A percentile compares a stretch with the other conserved stretches of the same genome.
Conservation (phyloP, 1,140 invertebrate genomes). For the Meloidogyne hapla region DNA sequence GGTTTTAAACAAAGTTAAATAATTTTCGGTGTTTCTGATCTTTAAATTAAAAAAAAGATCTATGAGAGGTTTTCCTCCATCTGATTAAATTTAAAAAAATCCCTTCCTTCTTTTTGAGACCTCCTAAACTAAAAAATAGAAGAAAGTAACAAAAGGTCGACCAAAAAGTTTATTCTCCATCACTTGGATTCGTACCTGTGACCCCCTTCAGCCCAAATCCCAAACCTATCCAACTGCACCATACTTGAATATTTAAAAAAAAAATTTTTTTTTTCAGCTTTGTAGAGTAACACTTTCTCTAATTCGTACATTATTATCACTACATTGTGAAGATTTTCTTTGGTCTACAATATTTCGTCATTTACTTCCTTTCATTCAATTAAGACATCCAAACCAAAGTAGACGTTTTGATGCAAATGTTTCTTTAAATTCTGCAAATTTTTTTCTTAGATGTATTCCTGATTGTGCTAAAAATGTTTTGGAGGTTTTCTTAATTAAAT, state of each 20-base stretch:
- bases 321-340: conserved; percentile 97
- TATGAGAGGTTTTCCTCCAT: too few relatives aligned
- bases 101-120: too few relatives aligned
- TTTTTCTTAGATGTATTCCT: conserved; percentile 79
- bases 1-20: too few relatives aligned
- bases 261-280: conserved; percentile 69
- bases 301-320: conserved; percentile 83
- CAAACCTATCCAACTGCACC: neutral
- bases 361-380: conserved; percentile 85
- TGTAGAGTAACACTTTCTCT: conserved; percentile 84
- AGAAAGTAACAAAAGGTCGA: too few relatives aligned
- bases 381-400: conserved; percentile 67
- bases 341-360: conserved; percentile 82
- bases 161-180: too few relatives aligned
- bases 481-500: conserved; percentile 40
- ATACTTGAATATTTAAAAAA: neutral
- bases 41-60: too few relatives aligned
- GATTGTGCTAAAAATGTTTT: conserved; percentile 63
- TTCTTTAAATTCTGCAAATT: conserved; percentile 74
- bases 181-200: too few relatives aligned
- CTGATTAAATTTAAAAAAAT: too few relatives aligned
- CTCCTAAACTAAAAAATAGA: too few relatives aligned
- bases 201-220: neutral
- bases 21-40: too few relatives aligned
- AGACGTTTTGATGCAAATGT: conserved; percentile 78